Evolutionary conservation across 2,888 invertebrate species (phyloP), one percentile per base, ranked within the genome.

Genomic region (Nomada flava): DNA sequence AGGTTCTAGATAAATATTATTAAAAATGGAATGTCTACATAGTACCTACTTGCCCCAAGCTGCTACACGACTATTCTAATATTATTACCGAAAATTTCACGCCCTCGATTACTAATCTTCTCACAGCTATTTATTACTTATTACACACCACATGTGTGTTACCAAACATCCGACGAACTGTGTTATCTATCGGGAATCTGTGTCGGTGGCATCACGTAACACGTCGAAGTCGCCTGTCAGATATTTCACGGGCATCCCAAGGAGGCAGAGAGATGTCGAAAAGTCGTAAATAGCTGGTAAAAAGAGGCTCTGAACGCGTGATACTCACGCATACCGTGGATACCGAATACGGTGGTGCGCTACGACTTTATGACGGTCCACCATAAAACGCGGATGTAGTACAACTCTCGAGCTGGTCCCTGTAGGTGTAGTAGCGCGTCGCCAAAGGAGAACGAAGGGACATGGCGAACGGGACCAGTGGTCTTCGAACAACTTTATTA

Each of bases 261-360:
- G 20, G 50, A 50, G 55, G 18, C 20, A 44, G 26, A 29, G 63
- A 29, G 67, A 82, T 63, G 72, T 55, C 65, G 65, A 71, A 65
- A 71, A 84, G 85, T 85, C 85, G 71, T 87, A 87, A 88, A 87
- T 82, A 79, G 59, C 62, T 23, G 84, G 65, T 81, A 76, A 77
- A 70, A 85, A 79, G 52, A 62, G 64, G 59, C 71, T 68, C 65
- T 7, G 77, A 86, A 86, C 90, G 91, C 86, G 86, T 82, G 89
- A 91, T 90, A 89, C 88, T 90, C 90, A 89, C 89, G 90, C 87
- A 89, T 91, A 87, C 88, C 89, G 83, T 71, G 86, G 90, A 90
- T 89, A 83, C 89, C 89, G 88, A 90, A 90, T 90, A 90, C 88
- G 88, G 84, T 64, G 83, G 82, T 85, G 78, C 82, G 81, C 78